Conservation (phyloP, 2,113 vertebrate genomes). For the Pachypanchax playfairii region DNA sequence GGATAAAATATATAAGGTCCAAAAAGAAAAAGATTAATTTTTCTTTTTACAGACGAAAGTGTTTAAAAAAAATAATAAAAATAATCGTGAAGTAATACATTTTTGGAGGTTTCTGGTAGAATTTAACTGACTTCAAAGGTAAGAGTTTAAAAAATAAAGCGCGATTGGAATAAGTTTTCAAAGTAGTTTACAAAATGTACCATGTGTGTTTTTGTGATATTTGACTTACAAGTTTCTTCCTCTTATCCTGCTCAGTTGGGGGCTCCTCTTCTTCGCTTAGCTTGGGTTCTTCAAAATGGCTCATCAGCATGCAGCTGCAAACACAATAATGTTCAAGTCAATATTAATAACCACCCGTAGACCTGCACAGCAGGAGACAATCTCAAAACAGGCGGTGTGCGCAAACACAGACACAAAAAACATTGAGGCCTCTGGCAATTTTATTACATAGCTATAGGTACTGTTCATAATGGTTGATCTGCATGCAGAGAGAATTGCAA, state of each 20-base stretch:
- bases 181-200: not conserved
- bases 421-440: constrained; percentile 34
- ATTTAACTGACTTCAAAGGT: too few species aligned
- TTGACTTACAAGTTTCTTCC: constrained; percentile 88
- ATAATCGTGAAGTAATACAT: not conserved
- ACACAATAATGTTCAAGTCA: constrained; percentile 62
- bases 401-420: constrained; percentile 34
- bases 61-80: not conserved
- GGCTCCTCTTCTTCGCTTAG: constrained; percentile 92
- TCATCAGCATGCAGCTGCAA: constrained; percentile 94
- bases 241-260: constrained; percentile 97
- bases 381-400: constrained; percentile 37
- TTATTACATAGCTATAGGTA: constrained; percentile 6
- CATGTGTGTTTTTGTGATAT: not conserved
- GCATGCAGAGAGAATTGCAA: constrained; percentile 49
- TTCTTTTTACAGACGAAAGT: not conserved
- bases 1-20: not conserved
- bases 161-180: not conserved
- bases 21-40: not conserved
- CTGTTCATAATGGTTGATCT: constrained; percentile 54
- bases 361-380: constrained; percentile 42
- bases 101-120: too few species aligned
- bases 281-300: constrained; percentile 89
- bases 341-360: constrained; percentile 62
- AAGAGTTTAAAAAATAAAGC: not conserved